A percentile compares a stretch with the other conserved stretches of the same genome.
These are phyloP conservation scores for Oscheius myriophilus DNA, from an alignment of 2,888 invertebrate genomes.

Conservation along the genomic window DNA sequence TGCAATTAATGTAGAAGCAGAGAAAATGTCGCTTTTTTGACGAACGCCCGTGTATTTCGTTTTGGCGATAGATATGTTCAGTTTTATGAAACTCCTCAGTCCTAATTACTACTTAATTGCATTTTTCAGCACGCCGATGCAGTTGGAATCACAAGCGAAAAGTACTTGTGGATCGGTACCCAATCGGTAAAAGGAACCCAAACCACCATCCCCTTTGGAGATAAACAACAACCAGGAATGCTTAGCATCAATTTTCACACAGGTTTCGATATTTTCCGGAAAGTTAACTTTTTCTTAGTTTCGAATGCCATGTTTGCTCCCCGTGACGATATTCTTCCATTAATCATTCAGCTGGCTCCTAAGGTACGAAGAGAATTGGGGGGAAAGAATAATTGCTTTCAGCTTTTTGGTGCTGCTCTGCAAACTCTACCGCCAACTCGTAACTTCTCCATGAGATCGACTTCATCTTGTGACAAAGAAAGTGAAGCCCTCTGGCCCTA, in stretches of 20 bases:
- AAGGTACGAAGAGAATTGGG: conserved; percentile 32
- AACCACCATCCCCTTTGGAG: conserved; percentile 43
- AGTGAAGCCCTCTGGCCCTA: conserved; percentile 55
- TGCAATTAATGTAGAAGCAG: too few species aligned
- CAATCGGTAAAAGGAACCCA: conserved; percentile 75
- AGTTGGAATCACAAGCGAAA: conserved; percentile 84
- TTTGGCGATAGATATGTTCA: too few species aligned
- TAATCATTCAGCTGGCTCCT: conserved; percentile 62
- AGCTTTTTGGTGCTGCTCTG: conserved; percentile 58
- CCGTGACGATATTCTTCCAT: conserved; percentile 60
- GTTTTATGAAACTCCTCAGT: too few species aligned
- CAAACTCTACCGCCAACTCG: conserved; percentile 43
- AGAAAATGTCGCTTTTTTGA: too few species aligned
- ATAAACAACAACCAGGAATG: conserved; percentile 67
- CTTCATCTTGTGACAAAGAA: conserved; percentile 57
- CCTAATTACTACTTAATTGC: too few species aligned
- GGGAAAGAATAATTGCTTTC: background rate
- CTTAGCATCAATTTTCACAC: conserved; percentile 68
- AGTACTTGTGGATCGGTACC: conserved; percentile 95
- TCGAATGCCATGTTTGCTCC: conserved; percentile 68
- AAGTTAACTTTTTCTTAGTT: conserved; percentile 27
- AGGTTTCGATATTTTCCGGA: conserved; percentile 3
- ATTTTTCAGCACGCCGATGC: conserved; percentile 81
- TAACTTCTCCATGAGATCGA: conserved; percentile 56
- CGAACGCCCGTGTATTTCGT: too few species aligned